These are phyloP conservation scores for Drosophila atripex DNA, from an alignment of 2,888 invertebrate species.

Conservation along the genomic window DNA sequence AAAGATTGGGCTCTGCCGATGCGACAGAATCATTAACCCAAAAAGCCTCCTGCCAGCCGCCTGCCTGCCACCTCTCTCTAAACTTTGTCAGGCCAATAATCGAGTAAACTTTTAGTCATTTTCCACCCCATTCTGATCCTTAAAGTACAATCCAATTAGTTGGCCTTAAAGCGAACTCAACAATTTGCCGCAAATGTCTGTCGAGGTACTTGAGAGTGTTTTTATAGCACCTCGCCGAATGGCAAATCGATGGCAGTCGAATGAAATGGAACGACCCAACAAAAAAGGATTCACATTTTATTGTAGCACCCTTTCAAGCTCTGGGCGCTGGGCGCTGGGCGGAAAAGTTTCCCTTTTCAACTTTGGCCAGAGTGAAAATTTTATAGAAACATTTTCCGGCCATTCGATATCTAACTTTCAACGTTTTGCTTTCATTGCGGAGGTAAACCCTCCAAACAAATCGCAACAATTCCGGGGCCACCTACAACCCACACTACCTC, in stretches of 20 bases:
- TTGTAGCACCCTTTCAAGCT: conserved; percentile 20
- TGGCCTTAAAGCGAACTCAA: conserved; percentile 3
- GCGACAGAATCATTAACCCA: conserved; percentile 37
- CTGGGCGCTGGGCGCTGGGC: background rate
- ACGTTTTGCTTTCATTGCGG: conserved; percentile 37
- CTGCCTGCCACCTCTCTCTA: too few relatives aligned
- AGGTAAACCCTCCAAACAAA: conserved; percentile 22
- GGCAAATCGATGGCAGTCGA: conserved; percentile 38
- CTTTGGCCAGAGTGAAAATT: conserved; percentile 30
- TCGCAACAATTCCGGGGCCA: background rate
- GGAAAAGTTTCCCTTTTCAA: conserved; percentile 22
- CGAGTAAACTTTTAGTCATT: background rate
- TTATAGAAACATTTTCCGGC: conserved; percentile 2
- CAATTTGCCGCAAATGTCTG: conserved; percentile 9
- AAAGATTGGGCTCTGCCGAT: conserved; percentile 27
- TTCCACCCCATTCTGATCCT: background rate
- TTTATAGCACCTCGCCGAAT: conserved; percentile 15
- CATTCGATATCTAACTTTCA: conserved; percentile 27
- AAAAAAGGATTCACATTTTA: conserved; percentile 13
- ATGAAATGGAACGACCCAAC: conserved; percentile 35
- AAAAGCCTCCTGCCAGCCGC: background rate
- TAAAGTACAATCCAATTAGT: conserved; percentile 20
- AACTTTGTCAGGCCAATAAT: conserved; percentile 10
- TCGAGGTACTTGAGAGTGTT: conserved; percentile 13
- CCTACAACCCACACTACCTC: background rate